Base-by-base conservation (phyloP, 1,140 invertebrate species). In the Subanguina moxae region DNA sequence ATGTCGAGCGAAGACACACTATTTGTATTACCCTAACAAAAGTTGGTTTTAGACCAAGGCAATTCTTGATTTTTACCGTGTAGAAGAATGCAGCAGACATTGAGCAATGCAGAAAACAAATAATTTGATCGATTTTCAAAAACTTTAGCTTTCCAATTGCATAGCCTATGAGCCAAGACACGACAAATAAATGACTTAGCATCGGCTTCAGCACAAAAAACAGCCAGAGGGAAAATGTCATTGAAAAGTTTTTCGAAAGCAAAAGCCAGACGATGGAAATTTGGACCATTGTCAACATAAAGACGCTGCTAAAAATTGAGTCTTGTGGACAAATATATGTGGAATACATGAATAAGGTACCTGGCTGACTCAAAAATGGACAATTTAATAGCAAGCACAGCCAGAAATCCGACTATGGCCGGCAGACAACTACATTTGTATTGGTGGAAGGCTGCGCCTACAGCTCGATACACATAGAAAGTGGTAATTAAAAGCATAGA, bases 1-100 rank as follows among this genome's bases (percentile, higher is more conserved):
- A 85, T 75, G 73, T 85, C 84, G 13, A 85, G 71, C 25, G 83
- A 83, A 8, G 80, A 76, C 28, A 85, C 66, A 65, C 82, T 83
- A 76, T 85, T 84, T 3, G 83, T 83, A 66, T 84, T 84, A 64
- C 84, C 84, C 84, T 84, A 67, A 1, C 70, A 62, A 21, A n/a
- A n/a, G n/a, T n/a, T n/a, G n/a, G n/a, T n/a, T n/a, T n/a, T n/a
- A n/a, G n/a, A n/a, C n/a, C n/a, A n/a, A n/a, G n/a, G n/a, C n/a
- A n/a, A n/a, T n/a, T n/a, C n/a, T n/a, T n/a, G 5, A 45, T 28
- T 27, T 58, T 65, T 42, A 73, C 69, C 38, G 69, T 65, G 23
- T 71, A 71, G 42, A 65, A 71, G 48, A 71, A 71, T 19, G 70
- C 27, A 46, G 27, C 71, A 19, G n/a, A 71, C 23, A 72, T 46